phyloP scores from a whole-genome alignment of 2,113 vertebrate species.

The Nerophis lumbriciformis region DNA sequence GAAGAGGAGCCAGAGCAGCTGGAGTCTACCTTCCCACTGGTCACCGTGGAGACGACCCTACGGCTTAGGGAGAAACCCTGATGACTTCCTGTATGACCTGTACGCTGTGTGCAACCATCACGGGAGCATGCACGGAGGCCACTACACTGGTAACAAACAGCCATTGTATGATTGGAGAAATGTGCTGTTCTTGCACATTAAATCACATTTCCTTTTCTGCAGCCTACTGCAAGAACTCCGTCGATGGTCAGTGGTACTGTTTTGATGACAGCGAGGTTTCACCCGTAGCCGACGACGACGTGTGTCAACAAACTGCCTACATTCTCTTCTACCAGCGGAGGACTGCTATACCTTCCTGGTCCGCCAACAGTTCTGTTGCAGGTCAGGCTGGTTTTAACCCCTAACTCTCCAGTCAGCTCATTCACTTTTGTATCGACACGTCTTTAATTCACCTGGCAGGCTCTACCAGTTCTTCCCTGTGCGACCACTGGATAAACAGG shows the following conservation, averaged over 20 bases:
- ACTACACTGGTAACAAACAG: conserved; percentile 82
- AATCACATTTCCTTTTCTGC: background rate
- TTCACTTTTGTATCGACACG: background rate
- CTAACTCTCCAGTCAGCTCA: too few species aligned
- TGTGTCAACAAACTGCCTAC: conserved; percentile 91
- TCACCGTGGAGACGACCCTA: conserved; percentile 96
- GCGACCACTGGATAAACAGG: conserved; percentile 96
- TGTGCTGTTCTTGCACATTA: background rate
- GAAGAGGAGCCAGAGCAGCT: conserved; percentile 96
- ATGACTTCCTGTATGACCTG: conserved; percentile 94
- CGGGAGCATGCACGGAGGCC: conserved; percentile 96
- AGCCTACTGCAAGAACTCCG: conserved; percentile 85
- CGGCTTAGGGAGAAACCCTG: conserved; percentile 88
- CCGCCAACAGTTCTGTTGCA: conserved; percentile 95
- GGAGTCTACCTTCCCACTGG: conserved; percentile 97
- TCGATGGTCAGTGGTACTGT: conserved; percentile 98
- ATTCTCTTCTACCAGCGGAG: conserved; percentile 97
- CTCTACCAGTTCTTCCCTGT: conserved; percentile 95
- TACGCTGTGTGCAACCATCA: conserved; percentile 98
- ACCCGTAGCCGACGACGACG: conserved; percentile 83
- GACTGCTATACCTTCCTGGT: conserved; percentile 91
- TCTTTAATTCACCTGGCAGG: conserved; percentile 68
- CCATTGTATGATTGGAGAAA: background rate
- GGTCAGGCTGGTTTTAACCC: conserved; percentile 65
- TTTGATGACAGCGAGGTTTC: conserved; percentile 97